Base-by-base conservation (phyloP, 2,113 vertebrate species). In the Geococcyx californianus region DNA sequence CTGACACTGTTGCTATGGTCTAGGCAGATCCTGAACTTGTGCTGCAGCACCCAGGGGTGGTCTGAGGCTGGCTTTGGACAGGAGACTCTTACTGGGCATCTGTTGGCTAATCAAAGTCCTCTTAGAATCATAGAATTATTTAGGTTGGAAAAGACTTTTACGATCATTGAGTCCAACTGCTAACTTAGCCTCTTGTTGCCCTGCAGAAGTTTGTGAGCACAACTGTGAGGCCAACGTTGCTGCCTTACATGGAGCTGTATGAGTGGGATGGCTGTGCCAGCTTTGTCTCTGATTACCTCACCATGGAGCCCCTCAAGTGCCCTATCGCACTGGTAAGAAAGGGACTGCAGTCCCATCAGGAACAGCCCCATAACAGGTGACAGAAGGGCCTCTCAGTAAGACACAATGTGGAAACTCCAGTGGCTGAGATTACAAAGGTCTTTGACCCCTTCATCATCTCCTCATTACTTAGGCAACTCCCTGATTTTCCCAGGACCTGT, bases 141-240 rank as follows among this genome's bases (percentile, higher is more conserved):
- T 49, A 49, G 47, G 20, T 21, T 49, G 47, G 47, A 49, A 49
- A 49, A 49, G 23, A 24, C 47, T 23, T 49, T 49, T 24, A 49
- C 23, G 47, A 49, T 49, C 20, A 49, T 49, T 23, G 45, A 45
- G 21, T 24, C 47, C 15, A 17, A 45, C 45, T 45, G 45, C 45
- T 49, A 49, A 49, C 47, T 49, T 49, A 49, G 23, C 47, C 23
- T 49, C 69, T 91, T 89, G 16, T 58, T 90, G 44, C 64, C 72
- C 60, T 70, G 11, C 95, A 99, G 99, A 99, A 99, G 95, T 99
- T 99, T 90, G 98, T 99, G 84, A 99, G 99, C 51, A 99, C 98
- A 1, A 99, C 98, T 0, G 34, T 99, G 67, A 98, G 98, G 44
- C 98, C 98, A 62, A 98, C 99, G 0, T 68, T 98, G 38, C 93